Conservation (phyloP, 2,888 invertebrate genomes). For the Drosophila multiciliata region DNA sequence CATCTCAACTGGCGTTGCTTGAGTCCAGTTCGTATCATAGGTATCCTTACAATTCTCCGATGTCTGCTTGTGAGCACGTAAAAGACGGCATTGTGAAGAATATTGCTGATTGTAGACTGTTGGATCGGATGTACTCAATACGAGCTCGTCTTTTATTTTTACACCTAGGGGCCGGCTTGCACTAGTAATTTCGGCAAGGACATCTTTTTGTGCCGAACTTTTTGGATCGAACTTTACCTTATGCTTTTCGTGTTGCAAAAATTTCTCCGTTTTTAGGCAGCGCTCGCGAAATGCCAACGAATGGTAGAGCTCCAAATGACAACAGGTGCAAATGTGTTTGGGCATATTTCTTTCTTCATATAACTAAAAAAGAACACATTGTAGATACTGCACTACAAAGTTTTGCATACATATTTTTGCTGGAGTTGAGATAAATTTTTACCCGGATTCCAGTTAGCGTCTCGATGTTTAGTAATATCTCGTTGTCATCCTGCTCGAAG, state of each 20-base stretch:
- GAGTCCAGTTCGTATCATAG: neutral
- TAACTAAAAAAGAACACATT: constrained; percentile 21
- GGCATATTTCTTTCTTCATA: constrained; percentile 35
- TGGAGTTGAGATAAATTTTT: neutral
- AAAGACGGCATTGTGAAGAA: neutral
- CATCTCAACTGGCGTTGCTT: neutral
- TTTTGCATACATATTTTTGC: neutral
- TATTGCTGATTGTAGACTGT: neutral
- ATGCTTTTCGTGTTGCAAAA: constrained; percentile 5
- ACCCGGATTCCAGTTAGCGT: constrained; percentile 49
- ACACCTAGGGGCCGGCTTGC: neutral
- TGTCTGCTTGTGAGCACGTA: neutral
- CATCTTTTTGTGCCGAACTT: neutral
- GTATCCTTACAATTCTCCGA: neutral
- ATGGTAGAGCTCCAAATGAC: constrained; percentile 43
- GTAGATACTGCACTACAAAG: constrained; percentile 1
- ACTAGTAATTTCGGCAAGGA: neutral
- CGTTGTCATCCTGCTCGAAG: constrained; percentile 32
- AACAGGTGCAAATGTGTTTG: constrained; percentile 48
- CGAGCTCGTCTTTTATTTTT: neutral
- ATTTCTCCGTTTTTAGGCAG: constrained; percentile 34
- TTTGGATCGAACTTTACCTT: constrained; percentile 5
- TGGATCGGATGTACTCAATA: neutral
- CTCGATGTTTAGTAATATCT: constrained; percentile 36
- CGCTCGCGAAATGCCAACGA: constrained; percentile 43